Evolutionary conservation across 2,113 vertebrate species (phyloP), one percentile per base, ranked within the genome.

Genomic region (Indicator maculatus): DNA sequence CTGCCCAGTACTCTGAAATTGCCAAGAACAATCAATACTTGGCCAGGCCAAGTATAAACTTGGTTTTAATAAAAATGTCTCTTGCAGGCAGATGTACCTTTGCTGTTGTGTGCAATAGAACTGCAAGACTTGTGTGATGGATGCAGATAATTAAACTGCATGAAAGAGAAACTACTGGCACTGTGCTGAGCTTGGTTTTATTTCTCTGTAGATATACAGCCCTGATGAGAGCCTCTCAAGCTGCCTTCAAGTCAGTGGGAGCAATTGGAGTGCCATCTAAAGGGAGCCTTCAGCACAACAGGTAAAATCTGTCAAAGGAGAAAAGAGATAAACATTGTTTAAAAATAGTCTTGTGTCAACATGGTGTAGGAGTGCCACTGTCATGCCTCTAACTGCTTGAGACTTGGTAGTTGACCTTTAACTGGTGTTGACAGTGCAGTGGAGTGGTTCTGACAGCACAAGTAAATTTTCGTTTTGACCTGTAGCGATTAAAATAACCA

Each of bases 161-260:
- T 70, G 56, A 30, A 84, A 31, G 39, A 44, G 63, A 36, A 64
- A 28, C 44, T 56, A 4, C 16, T 44, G 59, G 14, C 36, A 33
- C 53, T 4, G 41, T 41, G 72, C 75, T 95, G 53, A 97, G 72
- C 53, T 27, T 88, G 75, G 23, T 9, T 90, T 45, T 86, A 9
- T 95, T 88, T 77, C 85, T 41, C 75, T 78, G 17, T 78, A 99
- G 99, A 80, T 97, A 96, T 1, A 97, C 98, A 72, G 98, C 98
- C 86, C 59, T 98, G 78, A 95, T 96, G 96, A 97, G 98, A 87
- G 89, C 98, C 39, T 69, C 98, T 94, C 93, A 95, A 33, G 30
- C 94, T 26, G 90, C 60, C 74, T 90, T 81, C 55, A 71, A 97
- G 64, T 96, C 97, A 36, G 63, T 38, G 1, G 97, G 94, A 97